phyloP scores from a whole-genome alignment of 2,797 vertebrate species.

The Periparus ater region DNA sequence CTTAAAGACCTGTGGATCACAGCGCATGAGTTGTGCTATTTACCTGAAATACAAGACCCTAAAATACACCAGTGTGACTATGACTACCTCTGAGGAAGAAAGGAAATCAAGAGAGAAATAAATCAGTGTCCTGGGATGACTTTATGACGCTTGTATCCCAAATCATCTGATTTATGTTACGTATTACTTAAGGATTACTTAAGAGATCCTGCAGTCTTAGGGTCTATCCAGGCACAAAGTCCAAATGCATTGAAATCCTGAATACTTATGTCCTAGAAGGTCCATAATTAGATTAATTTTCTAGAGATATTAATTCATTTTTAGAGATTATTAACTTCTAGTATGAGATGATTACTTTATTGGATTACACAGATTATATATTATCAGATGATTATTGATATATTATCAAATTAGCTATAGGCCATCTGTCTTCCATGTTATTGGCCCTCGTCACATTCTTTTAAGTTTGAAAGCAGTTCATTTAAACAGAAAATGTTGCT shows the following conservation, averaged over 20 bases:
- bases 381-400: background rate
- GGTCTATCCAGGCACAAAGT: background rate
- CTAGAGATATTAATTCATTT: background rate
- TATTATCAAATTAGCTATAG: background rate
- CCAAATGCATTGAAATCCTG: background rate
- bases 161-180: too few relatives aligned
- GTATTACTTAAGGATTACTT: background rate
- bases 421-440: background rate
- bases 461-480: background rate
- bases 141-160: too few relatives aligned
- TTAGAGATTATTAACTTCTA: background rate
- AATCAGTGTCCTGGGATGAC: background rate
- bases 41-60: background rate
- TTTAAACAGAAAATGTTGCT: background rate
- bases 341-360: background rate
- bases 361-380: background rate
- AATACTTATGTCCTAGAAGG: background rate
- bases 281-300: background rate
- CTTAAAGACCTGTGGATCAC: background rate
- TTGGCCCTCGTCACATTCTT: background rate
- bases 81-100: background rate
- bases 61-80: background rate
- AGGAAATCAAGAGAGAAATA: background rate
- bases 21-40: background rate
- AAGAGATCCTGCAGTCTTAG: background rate